Base-by-base conservation (phyloP, 2,888 invertebrate genomes). In the Sycophila texana region DNA sequence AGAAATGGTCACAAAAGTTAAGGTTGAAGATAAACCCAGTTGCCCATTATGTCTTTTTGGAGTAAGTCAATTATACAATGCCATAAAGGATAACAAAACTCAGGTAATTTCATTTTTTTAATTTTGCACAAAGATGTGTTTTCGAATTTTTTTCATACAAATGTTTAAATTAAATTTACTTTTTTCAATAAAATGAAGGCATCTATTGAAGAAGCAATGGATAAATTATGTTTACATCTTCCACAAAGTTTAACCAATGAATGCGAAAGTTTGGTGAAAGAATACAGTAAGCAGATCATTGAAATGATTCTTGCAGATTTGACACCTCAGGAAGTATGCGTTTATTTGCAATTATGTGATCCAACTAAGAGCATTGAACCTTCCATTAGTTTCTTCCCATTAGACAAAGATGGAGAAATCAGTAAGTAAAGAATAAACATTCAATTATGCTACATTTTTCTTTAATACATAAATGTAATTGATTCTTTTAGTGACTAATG, bases 41-140 rank as follows among this genome's bases (percentile, higher is more conserved):
- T 97, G 98, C 87, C 95, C 96, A 0, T 91, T 98, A 12, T 98
- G 98, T 86, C 92, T 97, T 79, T 95, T 97, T 88, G 96, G 96
- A 4, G 93, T 97, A 0, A 92, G 94, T 77, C 94, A 96, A 89
- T 90, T 97, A n/a, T 95, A 96, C 86, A 91, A 93, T 53, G 92
- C 94, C 90, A 92, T 97, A 14, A 94, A 94, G 86, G 92, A 94
- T 82, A 94, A 96, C 85, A 95, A 93, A 86, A 95, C 95, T 49
- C 95, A 95, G 93, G 83, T 84, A 81, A 70, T 4, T 26, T n/a
- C 49, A 16, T 18, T 1, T n/a, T 22, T 14, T 13, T 55, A 39
- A 60, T 74, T 63, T 58, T 12, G 39, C 10, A 1, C 10, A 7
- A 10, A 39, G 10, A 39, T 39, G 10, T 39, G 7, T 39, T 39